Evolutionary conservation across 2,113 vertebrate species (phyloP), one percentile per base, ranked within the genome.

Genomic region (Mesoclemmys tuberculata): DNA sequence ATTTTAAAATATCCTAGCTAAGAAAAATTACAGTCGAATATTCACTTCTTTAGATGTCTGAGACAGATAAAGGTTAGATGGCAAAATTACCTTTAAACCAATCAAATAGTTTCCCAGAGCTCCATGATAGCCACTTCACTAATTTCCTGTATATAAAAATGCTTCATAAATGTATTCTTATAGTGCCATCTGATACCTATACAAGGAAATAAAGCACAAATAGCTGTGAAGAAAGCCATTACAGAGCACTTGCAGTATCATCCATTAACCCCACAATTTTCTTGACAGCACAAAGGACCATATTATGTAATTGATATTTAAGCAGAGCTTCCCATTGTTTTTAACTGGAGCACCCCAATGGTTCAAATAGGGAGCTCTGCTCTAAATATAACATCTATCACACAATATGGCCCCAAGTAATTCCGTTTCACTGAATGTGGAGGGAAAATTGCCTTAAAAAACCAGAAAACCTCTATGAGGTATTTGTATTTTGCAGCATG

Each of bases 201-300:
- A 79, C 87, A 92, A 49, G 55, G 77, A 95, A 93, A 95, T 89
- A 92, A 95, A 95, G 95, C 83, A 90, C 78, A 90, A 96, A 91
- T 80, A 1, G 1, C 93, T 88, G 89, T 85, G 52, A 75, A 56
- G 52, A 86, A 91, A 97, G 71, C 80, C 85, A 86, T 80, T 74
- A 64, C 64, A 2, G 5, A 71, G 79, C 41, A 16, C 80, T 52
- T 86, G 64, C 35, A 86, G 56, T 14, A 78, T 29, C 90, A 88
- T 80, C 80, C 81, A 82, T 88, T 93, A 95, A 44, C 85, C 85
- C 75, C 56, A 77, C 51, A 85, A 93, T 93, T 96, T 97, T 81
- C 92, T 84, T 82, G 89, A 96, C 83, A 96, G 92, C 80, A 95
- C 87, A 95, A 95, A 95, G 89, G 87, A 86, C 31, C 88, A 85